phyloP scores from a whole-genome alignment of 1,140 invertebrate species.

The Metopolophium dirhodum region DNA sequence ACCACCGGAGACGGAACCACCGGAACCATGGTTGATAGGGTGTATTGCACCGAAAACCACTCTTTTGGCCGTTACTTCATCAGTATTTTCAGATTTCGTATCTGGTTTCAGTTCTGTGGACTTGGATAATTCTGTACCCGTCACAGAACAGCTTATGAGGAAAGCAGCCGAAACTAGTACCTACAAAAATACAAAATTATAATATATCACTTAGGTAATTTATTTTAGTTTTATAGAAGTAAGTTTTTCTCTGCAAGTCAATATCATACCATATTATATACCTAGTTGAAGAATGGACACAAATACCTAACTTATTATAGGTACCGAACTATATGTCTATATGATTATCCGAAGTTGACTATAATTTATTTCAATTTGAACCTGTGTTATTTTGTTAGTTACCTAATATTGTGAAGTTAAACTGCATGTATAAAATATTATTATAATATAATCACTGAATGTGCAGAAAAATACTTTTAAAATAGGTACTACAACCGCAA shows the following conservation, averaged over 20 bases:
- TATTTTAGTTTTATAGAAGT: not conserved
- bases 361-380: not conserved
- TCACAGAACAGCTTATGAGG: not conserved
- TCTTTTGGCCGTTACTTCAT: not conserved
- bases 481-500: not conserved
- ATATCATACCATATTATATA: not conserved
- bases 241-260: not conserved
- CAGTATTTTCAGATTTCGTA: not conserved
- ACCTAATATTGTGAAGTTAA: not conserved
- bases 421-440: not conserved
- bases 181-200: not conserved
- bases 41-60: conserved; percentile 7
- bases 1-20: not conserved
- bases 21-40: not conserved
- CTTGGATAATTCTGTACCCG: not conserved
- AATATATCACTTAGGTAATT: not conserved
- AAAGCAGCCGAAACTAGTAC: not conserved
- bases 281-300: not conserved
- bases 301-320: not conserved
- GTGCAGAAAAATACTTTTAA: not conserved
- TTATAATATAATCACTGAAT: not conserved
- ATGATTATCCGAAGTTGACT: not conserved
- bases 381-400: not conserved
- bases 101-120: not conserved
- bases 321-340: not conserved